Evolutionary conservation across 2,797 vertebrate species (phyloP).

Genomic region (Microchirus variegatus): DNA sequence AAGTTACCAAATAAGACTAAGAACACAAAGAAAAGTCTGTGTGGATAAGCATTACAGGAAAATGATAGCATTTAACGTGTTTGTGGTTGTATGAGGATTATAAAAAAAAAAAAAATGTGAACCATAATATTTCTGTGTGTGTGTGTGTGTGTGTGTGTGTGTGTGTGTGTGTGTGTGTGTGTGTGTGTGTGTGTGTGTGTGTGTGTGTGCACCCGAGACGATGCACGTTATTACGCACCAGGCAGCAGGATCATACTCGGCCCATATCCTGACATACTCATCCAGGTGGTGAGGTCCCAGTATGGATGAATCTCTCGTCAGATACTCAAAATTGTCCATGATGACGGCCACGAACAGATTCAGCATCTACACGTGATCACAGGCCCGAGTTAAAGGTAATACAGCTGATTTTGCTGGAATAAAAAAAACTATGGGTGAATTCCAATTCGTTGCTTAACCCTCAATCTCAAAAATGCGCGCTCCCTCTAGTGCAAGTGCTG

Average conservation of each 20-base stretch:
- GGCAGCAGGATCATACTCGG: constrained; percentile 94
- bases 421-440: too few relatives aligned
- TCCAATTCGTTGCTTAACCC: too few relatives aligned
- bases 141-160: constrained; percentile 6
- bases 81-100: not conserved
- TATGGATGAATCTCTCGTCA: constrained; percentile 95
- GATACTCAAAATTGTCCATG: constrained; percentile 98
- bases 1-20: constrained; percentile 6
- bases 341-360: constrained; percentile 97
- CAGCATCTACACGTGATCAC: constrained; percentile 84
- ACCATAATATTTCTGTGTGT: not conserved
- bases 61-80: constrained; percentile 6
- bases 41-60: constrained; percentile 39
- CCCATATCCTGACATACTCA: constrained; percentile 97
- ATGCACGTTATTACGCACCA: constrained; percentile 84
- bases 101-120: not conserved
- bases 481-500: too few relatives aligned
- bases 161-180: constrained; percentile 1
- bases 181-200: constrained; percentile 1
- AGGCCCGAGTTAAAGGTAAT: not conserved
- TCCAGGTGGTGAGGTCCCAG: constrained; percentile 96
- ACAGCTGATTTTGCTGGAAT: too few relatives aligned
- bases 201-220: constrained; percentile 17
- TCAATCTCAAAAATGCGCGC: too few relatives aligned
- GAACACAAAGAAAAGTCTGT: constrained; percentile 20